phyloP scores from a whole-genome alignment of 2,888 invertebrate genomes.

The Dromius quadrimaculatus region DNA sequence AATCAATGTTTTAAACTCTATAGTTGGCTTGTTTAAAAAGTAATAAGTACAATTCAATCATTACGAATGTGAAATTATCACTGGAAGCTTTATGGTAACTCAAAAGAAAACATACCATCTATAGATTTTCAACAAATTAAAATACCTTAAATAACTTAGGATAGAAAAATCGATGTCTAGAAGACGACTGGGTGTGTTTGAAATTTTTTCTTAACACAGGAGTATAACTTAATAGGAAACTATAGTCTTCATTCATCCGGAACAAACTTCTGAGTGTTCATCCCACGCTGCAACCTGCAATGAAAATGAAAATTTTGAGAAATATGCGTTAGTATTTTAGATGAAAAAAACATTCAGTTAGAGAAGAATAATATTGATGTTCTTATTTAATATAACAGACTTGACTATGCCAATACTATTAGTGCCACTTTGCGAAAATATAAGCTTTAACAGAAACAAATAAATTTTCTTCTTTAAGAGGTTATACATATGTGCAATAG shows the following conservation, averaged over 20 bases:
- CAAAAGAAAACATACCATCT: constrained; percentile 38
- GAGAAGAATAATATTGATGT: no score
- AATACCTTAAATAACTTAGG: constrained; percentile 9
- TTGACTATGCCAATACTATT: no score
- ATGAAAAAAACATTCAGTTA: no score
- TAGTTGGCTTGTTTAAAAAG: constrained; percentile 37
- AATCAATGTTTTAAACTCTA: constrained; percentile 9
- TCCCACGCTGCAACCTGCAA: constrained; percentile 88
- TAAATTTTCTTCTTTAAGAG: no score
- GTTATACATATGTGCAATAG: no score
- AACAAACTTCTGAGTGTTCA: constrained; percentile 87
- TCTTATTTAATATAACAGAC: no score
- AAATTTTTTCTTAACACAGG: background rate
- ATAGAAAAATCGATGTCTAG: constrained; percentile 17
- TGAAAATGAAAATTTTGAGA: no score
- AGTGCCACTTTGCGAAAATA: no score
- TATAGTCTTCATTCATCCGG: constrained; percentile 68
- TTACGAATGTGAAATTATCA: constrained; percentile 3
- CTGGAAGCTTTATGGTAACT: constrained; percentile 34
- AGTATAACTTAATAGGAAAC: constrained; percentile 31
- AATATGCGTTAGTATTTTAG: no score
- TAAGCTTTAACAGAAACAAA: no score
- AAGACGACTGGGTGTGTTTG: background rate
- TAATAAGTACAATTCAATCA: constrained; percentile 37
- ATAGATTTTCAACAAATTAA: no score